These are phyloP conservation scores for Trissolcus brochymenae DNA, from an alignment of 2,888 invertebrate species.

Conservation along the genomic window DNA sequence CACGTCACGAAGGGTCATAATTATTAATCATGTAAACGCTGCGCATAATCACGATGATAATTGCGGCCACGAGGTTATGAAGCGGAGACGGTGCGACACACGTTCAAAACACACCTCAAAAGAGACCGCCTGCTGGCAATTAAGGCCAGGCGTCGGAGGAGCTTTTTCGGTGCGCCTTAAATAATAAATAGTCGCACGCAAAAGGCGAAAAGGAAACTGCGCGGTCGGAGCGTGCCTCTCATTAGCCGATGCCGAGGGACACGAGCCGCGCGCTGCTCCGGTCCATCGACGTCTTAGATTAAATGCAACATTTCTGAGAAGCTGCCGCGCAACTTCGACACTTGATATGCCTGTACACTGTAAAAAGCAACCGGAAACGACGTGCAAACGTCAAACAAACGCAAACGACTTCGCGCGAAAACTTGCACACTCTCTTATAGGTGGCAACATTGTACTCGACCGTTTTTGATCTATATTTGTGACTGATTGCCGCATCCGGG, in stretches of 20 bases:
- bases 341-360: slow-evolving; percentile 52
- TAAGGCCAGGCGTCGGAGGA: slow-evolving; percentile 66
- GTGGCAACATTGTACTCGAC: slow-evolving; percentile 33
- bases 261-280: slow-evolving; percentile 45
- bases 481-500: too few species aligned
- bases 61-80: slow-evolving; percentile 31
- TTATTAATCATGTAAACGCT: slow-evolving; percentile 56
- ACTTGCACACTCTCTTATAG: slow-evolving; percentile 14
- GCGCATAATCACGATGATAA: slow-evolving; percentile 55
- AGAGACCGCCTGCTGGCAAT: slow-evolving; percentile 65
- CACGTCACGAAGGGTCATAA: slow-evolving; percentile 33
- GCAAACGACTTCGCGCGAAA: slow-evolving; percentile 45
- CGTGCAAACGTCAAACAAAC: slow-evolving; percentile 52
- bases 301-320: slow-evolving; percentile 66
- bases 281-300: slow-evolving; percentile 67
- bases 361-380: slow-evolving; percentile 55
- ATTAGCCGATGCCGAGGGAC: slow-evolving; percentile 60
- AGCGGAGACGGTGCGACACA: slow-evolving; percentile 32
- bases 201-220: slow-evolving; percentile 51
- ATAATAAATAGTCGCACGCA: slow-evolving; percentile 66
- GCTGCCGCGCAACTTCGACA: slow-evolving; percentile 60
- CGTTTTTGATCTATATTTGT: slow-evolving; percentile 29
- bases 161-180: slow-evolving; percentile 64
- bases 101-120: slow-evolving; percentile 55
- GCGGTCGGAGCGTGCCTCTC: slow-evolving; percentile 60